phyloP scores from a whole-genome alignment of 2,888 invertebrate species.

The Bellardia bayeri region DNA sequence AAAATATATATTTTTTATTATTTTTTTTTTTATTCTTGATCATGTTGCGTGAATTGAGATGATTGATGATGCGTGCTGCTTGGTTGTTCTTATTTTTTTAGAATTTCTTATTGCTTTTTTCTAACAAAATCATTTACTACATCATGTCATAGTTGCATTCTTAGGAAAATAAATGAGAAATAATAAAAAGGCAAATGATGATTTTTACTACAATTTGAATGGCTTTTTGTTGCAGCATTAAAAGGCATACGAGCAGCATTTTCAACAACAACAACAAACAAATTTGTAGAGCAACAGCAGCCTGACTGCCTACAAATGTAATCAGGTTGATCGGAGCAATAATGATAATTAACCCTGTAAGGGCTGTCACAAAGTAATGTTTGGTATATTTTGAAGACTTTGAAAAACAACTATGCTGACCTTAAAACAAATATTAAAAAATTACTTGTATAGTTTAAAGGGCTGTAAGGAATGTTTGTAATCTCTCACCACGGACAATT shows the following conservation, averaged over 20 bases:
- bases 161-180: slow-evolving; percentile 19
- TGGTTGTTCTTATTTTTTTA: slow-evolving; percentile 54
- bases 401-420: no score
- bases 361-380: background rate
- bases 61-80: slow-evolving; percentile 73
- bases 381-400: no score
- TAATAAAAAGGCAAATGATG: slow-evolving; percentile 2
- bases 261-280: slow-evolving; percentile 12
- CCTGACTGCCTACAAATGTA: slow-evolving; percentile 16
- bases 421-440: no score
- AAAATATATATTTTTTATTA: background rate
- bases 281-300: slow-evolving; percentile 20
- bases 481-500: no score
- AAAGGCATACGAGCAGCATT: slow-evolving; percentile 32
- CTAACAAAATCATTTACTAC: slow-evolving; percentile 67
- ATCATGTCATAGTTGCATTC: slow-evolving; percentile 42
- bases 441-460: no score
- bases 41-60: slow-evolving; percentile 67
- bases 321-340: slow-evolving; percentile 48
- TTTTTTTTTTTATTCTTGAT: slow-evolving; percentile 48
- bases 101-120: background rate
- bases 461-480: no score
- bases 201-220: slow-evolving; percentile 64
- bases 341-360: slow-evolving; percentile 43
- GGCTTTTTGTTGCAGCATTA: slow-evolving; percentile 39